phyloP scores from a whole-genome alignment of 2,888 invertebrate species.

The Ennomos quercinarius region DNA sequence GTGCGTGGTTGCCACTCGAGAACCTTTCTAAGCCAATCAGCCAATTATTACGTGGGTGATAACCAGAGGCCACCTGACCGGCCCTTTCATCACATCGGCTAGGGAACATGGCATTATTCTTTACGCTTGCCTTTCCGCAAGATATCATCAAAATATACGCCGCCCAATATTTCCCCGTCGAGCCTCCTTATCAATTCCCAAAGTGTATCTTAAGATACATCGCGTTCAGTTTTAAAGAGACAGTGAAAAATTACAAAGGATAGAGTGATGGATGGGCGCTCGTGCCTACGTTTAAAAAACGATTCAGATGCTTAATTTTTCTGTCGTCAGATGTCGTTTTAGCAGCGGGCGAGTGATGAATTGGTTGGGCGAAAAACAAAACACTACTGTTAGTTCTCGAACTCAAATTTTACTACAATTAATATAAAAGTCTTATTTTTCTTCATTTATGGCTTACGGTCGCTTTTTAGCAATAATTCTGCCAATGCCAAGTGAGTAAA shows the following conservation, averaged over 20 bases:
- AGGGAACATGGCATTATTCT: background rate
- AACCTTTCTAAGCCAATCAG: too few species aligned
- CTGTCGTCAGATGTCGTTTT: slow-evolving; percentile 70
- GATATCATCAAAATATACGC: slow-evolving; percentile 20
- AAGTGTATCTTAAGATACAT: slow-evolving; percentile 32
- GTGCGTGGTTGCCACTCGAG: too few species aligned
- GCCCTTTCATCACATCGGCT: too few species aligned
- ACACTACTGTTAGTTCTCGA: slow-evolving; percentile 14
- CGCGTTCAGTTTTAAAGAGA: slow-evolving; percentile 47
- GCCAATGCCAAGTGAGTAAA: too few species aligned
- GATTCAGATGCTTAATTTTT: slow-evolving; percentile 77
- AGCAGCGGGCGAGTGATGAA: slow-evolving; percentile 63
- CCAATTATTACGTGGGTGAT: too few species aligned
- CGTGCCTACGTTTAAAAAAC: slow-evolving; percentile 71
- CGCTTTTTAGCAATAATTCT: too few species aligned
- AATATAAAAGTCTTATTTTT: too few species aligned
- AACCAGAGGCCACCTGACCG: too few species aligned
- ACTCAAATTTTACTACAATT: background rate
- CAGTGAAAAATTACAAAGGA: slow-evolving; percentile 76
- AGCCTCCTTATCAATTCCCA: slow-evolving; percentile 18
- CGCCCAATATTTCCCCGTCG: slow-evolving; percentile 21
- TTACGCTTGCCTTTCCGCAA: slow-evolving; percentile 5
- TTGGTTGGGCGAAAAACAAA: slow-evolving; percentile 47
- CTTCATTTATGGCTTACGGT: too few species aligned
- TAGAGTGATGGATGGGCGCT: slow-evolving; percentile 71